Conservation (phyloP, 2,888 invertebrate species). For the Atrina japonica region DNA sequence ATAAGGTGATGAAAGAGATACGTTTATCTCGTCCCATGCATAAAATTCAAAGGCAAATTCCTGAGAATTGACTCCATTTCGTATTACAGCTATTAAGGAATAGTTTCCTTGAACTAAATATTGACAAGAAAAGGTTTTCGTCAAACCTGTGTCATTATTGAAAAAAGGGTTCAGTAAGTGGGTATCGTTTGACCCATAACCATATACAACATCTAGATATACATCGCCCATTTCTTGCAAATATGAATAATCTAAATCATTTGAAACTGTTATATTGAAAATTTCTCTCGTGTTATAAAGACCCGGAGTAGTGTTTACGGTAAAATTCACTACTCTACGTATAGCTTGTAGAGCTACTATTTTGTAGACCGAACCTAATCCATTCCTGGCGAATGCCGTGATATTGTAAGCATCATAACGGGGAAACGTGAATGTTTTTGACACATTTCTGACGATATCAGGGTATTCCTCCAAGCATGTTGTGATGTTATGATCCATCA, state of each 20-base stretch:
- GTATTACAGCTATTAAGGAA: slow-evolving; percentile 31
- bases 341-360: slow-evolving; percentile 10
- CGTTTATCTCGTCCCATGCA: slow-evolving; percentile 29
- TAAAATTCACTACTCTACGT: slow-evolving; percentile 1
- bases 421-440: slow-evolving; percentile 5
- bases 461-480: slow-evolving; percentile 6
- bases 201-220: slow-evolving; percentile 23
- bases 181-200: slow-evolving; percentile 17
- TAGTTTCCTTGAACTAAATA: slow-evolving; percentile 46
- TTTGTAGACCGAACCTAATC: slow-evolving; percentile 12
- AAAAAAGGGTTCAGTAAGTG: slow-evolving; percentile 1
- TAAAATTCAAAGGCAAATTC: slow-evolving; percentile 26
- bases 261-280: slow-evolving; percentile 17
- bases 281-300: slow-evolving; percentile 1
- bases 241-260: slow-evolving; percentile 3
- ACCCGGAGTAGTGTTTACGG: slow-evolving; percentile 9
- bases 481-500: slow-evolving; percentile 6
- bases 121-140: background rate
- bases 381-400: slow-evolving; percentile 17
- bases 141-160: background rate
- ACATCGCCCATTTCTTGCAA: slow-evolving; percentile 30
- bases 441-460: slow-evolving; percentile 18
- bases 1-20: slow-evolving; percentile 9
- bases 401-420: slow-evolving; percentile 14
- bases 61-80: slow-evolving; percentile 32